Conservation (phyloP, 2,888 invertebrate genomes). For the Bhutanitis thaidina region DNA sequence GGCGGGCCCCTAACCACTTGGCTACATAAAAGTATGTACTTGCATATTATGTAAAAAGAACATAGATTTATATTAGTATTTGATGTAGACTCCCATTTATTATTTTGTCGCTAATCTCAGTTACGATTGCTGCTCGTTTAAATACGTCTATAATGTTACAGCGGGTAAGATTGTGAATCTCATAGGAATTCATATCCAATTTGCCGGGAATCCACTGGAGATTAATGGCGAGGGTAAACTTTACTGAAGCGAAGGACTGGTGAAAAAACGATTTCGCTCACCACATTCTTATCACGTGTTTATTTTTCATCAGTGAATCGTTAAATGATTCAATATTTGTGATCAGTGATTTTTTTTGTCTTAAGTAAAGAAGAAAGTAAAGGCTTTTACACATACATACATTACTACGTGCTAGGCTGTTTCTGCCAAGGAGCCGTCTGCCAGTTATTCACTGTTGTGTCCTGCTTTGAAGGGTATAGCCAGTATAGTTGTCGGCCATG, state of each 20-base stretch:
- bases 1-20: too few species aligned
- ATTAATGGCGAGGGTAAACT: constrained; percentile 3
- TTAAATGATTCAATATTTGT: background rate
- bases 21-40: too few species aligned
- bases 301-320: background rate
- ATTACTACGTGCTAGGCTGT: too few species aligned
- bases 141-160: background rate
- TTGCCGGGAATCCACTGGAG: background rate
- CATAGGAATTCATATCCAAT: constrained; percentile 14
- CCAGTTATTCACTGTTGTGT: too few species aligned
- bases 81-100: too few species aligned
- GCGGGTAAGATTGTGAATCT: background rate
- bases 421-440: too few species aligned
- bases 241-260: constrained; percentile 5
- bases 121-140: too few species aligned
- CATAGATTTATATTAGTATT: too few species aligned
- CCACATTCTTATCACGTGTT: constrained; percentile 4
- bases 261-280: constrained; percentile 14
- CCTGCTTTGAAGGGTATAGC: too few species aligned
- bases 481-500: too few species aligned
- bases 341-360: background rate
- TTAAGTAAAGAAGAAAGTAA: background rate
- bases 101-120: too few species aligned
- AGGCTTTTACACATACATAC: background rate
- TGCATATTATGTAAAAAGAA: too few species aligned